phyloP scores from a whole-genome alignment of 2,797 vertebrate genomes.

The Galaxias olidus region DNA sequence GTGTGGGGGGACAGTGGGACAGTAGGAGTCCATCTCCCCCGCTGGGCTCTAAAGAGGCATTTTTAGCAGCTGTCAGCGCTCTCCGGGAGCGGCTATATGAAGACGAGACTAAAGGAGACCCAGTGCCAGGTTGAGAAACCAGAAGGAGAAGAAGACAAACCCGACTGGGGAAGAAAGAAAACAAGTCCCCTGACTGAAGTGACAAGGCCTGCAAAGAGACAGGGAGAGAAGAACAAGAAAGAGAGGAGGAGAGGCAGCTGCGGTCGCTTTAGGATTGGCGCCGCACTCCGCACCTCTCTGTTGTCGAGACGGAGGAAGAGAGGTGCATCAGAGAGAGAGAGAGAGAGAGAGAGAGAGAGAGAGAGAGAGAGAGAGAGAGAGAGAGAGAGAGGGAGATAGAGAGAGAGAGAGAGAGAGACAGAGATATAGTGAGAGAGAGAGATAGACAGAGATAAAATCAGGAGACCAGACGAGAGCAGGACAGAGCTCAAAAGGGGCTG shows the following conservation, averaged over 20 bases:
- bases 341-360: slow-evolving; percentile 5
- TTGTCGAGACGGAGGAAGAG: slow-evolving; percentile 49
- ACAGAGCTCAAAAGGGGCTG: too few relatives aligned
- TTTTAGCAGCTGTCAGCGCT: slow-evolving; percentile 66
- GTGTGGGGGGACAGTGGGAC: background rate
- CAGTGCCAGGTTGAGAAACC: slow-evolving; percentile 1
- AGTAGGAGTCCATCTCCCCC: slow-evolving; percentile 31
- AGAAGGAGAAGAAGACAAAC: slow-evolving; percentile 2
- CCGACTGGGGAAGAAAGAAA: too few relatives aligned
- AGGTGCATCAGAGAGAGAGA: slow-evolving; percentile 56
- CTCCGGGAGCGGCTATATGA: slow-evolving; percentile 63
- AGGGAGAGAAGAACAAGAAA: slow-evolving; percentile 21
- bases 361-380: slow-evolving; percentile 16
- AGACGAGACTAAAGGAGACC: slow-evolving; percentile 53
- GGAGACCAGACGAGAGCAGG: too few relatives aligned
- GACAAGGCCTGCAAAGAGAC: slow-evolving; percentile 57
- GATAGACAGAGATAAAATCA: too few relatives aligned
- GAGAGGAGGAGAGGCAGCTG: slow-evolving; percentile 33
- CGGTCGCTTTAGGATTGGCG: slow-evolving; percentile 55
- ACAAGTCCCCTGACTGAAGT: slow-evolving; percentile 48
- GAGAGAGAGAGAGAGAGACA: slow-evolving; percentile 10
- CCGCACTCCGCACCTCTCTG: slow-evolving; percentile 40
- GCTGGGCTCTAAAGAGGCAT: slow-evolving; percentile 33
- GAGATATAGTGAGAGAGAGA: too few relatives aligned
- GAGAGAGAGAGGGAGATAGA: background rate